Evolutionary conservation across 2,888 invertebrate species (phyloP), one percentile per base, ranked within the genome.

Genomic region (Antitype chi): DNA sequence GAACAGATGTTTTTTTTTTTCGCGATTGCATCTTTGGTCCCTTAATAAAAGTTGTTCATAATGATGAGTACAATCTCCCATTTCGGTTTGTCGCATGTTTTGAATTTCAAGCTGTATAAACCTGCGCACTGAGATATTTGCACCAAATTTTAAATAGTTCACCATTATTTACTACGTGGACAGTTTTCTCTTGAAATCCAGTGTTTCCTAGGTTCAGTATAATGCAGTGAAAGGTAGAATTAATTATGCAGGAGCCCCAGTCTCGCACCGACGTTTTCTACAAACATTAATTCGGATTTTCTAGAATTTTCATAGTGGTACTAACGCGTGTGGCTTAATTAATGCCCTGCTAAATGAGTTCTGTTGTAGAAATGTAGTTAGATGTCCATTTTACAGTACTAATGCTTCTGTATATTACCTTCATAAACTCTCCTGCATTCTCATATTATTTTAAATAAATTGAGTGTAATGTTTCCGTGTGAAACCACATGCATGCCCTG

Each of bases 301-400:
- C 32, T 28, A 47, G 28, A 71, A 76, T 32, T 72, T 55, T 15
- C n/a, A 43, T 57, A 32, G 15, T 17, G 68, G n/a, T 43, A 57
- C 32, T 66, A 68, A 69, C 53, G 49, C 47, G 38, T n/a, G 38
- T 55, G 38, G 62, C n/a, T 72, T 47, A 38, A 71, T 64, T 63
- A 63, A 82, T 76, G 82, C 53, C 38, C 32, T 52, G 63, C 32
- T 57, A 59, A 82, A 82, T 82, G 8, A 70, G 60, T 64, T 64
- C 55, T 81, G 32, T 32, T 63, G 43, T 13, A 28, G n/a, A n/a
- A n/a, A n/a, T 66, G 11, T 20, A 57, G 59, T 47, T 53, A n/a
- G 7, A 25, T 38, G 25, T 32, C 11, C 49, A 49, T 66, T 62
- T 53, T 25, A 28, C 15, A 38, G 69, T 66, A 28, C 15, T 47